Evolutionary conservation across 2,113 vertebrate species (phyloP).

Genomic region (Geococcyx californianus): DNA sequence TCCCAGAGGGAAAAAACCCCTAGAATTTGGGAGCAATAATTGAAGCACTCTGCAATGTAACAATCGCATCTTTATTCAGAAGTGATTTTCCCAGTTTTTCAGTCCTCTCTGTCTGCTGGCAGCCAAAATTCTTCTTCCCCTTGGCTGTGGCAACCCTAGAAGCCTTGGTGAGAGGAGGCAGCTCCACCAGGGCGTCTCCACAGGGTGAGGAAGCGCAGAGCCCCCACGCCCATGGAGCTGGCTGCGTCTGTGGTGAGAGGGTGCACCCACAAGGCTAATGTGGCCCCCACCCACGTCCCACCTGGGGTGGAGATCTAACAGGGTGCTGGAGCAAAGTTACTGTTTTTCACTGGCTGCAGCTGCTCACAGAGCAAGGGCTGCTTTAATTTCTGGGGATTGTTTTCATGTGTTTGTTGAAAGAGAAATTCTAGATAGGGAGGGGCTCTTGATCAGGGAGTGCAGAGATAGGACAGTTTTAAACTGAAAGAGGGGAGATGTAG

Average conservation of each 20-base stretch:
- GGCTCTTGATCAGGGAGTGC: no score
- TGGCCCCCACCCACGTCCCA: not conserved
- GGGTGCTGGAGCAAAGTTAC: not conserved
- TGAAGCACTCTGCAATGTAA: not conserved
- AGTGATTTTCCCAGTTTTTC: not conserved
- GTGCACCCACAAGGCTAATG: not conserved
- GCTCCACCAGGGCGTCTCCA: accelerated
- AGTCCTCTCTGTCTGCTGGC: not conserved
- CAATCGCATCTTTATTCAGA: accelerated
- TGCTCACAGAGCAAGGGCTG: not conserved
- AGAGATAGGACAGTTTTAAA: no score
- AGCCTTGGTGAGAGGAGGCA: accelerated
- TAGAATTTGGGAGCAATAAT: not conserved
- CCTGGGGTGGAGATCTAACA: accelerated
- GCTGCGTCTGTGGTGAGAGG: not conserved
- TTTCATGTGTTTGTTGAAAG: not conserved
- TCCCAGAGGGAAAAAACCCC: not conserved
- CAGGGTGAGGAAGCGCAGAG: accelerated
- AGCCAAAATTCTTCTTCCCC: not conserved
- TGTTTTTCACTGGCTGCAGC: not conserved
- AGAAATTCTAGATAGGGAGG: not conserved
- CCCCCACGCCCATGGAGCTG: not conserved
- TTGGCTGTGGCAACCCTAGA: accelerated
- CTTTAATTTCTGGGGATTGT: not conserved
- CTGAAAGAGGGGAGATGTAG: no score